phyloP scores from a whole-genome alignment of 1,140 invertebrate genomes.

The Antheraea pernyi region DNA sequence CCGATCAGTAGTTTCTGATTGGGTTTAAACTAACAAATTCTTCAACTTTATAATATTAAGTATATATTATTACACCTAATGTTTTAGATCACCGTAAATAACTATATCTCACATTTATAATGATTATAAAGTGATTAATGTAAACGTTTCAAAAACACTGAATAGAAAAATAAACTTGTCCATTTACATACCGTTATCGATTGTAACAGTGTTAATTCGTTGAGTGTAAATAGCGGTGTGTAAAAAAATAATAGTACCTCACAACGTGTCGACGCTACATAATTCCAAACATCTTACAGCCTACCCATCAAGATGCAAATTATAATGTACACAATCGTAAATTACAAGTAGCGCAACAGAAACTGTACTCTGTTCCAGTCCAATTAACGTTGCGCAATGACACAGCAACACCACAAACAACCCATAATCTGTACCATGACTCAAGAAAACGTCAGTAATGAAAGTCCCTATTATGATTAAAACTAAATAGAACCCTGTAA shows the following conservation, averaged over 20 bases:
- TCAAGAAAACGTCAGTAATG: conserved; percentile 26
- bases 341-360: not conserved
- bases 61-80: no score
- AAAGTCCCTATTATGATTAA: conserved; percentile 66
- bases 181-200: not conserved
- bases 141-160: no score
- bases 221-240: not conserved
- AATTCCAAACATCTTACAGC: not conserved
- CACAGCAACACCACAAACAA: conserved; percentile 24
- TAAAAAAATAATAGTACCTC: not conserved
- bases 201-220: not conserved
- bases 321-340: conserved; percentile 1
- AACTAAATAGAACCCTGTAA: conserved; percentile 65
- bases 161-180: no score
- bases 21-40: no score
- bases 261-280: not conserved
- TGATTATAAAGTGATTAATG: no score
- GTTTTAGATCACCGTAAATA: no score
- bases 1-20: no score
- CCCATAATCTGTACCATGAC: conserved; percentile 27
- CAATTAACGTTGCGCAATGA: conserved; percentile 19
- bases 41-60: no score
- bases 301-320: conserved; percentile 2
- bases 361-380: conserved; percentile 3
- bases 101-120: no score